Percentiles rank a stretch among this genome's conserved stretches.
These are phyloP conservation scores for Phyllopteryx taeniolatus DNA, from an alignment of 2,113 vertebrate species.

Conservation along the genomic window DNA sequence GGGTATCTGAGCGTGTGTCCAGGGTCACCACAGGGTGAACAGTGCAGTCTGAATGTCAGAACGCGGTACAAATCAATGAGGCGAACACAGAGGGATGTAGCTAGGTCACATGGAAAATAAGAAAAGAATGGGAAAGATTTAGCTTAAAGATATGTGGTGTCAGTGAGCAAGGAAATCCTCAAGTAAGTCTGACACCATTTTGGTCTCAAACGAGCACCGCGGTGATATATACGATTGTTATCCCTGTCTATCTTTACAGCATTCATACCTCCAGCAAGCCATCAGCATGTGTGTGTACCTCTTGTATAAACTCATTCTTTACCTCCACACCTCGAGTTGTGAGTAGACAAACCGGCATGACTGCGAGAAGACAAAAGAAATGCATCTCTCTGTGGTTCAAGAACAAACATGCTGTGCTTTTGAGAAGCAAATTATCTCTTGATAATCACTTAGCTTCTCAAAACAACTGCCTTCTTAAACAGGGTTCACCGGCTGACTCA, in stretches of 20 bases:
- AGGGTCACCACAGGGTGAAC: conserved; percentile 44
- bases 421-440: conserved; percentile 14
- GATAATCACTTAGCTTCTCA: conserved; percentile 25
- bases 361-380: conserved; percentile 36
- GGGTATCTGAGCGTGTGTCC: conserved; percentile 23
- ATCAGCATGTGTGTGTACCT: conserved; percentile 17
- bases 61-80: conserved; percentile 26
- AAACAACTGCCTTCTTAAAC: conserved; percentile 20
- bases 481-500: neutral
- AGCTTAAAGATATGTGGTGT: conserved; percentile 32
- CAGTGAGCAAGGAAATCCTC: conserved; percentile 41
- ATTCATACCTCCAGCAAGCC: conserved; percentile 7
- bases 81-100: conserved; percentile 18
- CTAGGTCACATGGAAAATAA: conserved; percentile 19
- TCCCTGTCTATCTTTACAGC: conserved; percentile 20
- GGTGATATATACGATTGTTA: neutral
- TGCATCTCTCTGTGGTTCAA: conserved; percentile 16
- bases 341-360: conserved; percentile 58
- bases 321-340: conserved; percentile 49
- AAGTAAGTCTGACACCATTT: conserved; percentile 34
- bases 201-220: conserved; percentile 4
- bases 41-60: conserved; percentile 34
- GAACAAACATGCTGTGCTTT: conserved; percentile 2
- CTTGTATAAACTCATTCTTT: conserved; percentile 56
- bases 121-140: neutral